A percentile compares a stretch with the other conserved stretches of the same genome.
Conservation (phyloP, 2,797 vertebrate species). For the Gymnopithys bicolor region DNA sequence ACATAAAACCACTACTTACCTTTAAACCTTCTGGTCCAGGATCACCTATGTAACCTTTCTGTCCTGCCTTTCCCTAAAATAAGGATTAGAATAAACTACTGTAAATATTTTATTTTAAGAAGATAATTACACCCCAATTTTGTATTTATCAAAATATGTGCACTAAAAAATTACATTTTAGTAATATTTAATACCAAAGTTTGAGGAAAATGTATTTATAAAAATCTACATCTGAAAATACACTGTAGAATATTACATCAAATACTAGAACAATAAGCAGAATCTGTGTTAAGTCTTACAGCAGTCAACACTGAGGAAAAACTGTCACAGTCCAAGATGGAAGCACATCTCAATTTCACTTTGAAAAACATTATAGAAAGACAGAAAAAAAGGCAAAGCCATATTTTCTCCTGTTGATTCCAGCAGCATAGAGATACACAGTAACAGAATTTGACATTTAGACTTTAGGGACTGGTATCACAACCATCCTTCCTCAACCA, state of each 20-base stretch:
- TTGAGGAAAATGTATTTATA: neutral
- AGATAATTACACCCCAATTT: neutral
- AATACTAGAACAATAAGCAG: neutral
- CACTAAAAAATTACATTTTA: neutral
- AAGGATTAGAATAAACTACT: neutral
- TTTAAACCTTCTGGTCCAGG: constrained; percentile 87
- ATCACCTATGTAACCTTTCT: constrained; percentile 88
- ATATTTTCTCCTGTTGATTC: neutral
- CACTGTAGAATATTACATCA: neutral
- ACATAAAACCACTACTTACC: constrained; percentile 71
- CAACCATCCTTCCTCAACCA: neutral
- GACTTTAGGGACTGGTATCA: neutral
- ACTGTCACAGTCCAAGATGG: neutral
- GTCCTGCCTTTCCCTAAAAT: constrained; percentile 89
- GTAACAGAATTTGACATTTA: neutral
- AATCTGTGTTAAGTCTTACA: neutral
- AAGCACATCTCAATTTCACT: neutral
- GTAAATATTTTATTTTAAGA: neutral
- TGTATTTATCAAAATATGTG: neutral
- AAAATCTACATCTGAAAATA: neutral
- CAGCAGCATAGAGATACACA: neutral
- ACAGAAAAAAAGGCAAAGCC: neutral
- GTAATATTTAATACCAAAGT: neutral
- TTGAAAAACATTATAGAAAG: neutral
- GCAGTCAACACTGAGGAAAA: neutral